Conservation (phyloP, 2,888 invertebrate genomes). For the Atherix ibis region DNA sequence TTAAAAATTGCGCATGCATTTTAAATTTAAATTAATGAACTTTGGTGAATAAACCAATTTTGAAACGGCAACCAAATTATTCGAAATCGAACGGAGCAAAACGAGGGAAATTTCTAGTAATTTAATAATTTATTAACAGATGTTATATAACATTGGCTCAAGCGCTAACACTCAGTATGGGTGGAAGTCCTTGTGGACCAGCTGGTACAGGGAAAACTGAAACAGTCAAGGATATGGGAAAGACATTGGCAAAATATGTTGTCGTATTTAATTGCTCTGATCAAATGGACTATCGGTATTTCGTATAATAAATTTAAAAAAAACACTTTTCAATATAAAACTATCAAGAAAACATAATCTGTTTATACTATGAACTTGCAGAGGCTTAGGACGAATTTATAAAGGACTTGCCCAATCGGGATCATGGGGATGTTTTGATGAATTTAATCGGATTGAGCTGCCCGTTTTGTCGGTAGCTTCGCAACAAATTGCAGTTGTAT, state of each 20-base stretch:
- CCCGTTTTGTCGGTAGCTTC: slow-evolving; percentile 92
- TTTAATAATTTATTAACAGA: slow-evolving; percentile 33
- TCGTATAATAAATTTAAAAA: slow-evolving; percentile 2
- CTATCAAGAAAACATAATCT: no score
- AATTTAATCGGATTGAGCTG: slow-evolving; percentile 88
- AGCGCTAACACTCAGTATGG: slow-evolving; percentile 90
- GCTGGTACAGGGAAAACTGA: slow-evolving; percentile 98
- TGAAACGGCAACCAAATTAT: no score
- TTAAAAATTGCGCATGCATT: no score
- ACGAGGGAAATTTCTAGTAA: no score
- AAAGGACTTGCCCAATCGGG: slow-evolving; percentile 93
- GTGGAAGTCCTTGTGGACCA: slow-evolving; percentile 90
- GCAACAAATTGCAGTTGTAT: slow-evolving; percentile 88
- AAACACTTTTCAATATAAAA: no score
- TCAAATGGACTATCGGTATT: slow-evolving; percentile 85
- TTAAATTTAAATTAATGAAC: no score
- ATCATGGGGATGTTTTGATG: slow-evolving; percentile 96
- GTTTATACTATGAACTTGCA: no score
- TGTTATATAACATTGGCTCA: slow-evolving; percentile 95
- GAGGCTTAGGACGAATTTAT: slow-evolving; percentile 87
- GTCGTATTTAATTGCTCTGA: slow-evolving; percentile 96
- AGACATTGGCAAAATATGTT: slow-evolving; percentile 91
- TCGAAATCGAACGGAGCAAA: no score
- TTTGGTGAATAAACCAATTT: no score
- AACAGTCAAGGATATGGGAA: slow-evolving; percentile 96